Evolutionary conservation across 2,797 vertebrate species (phyloP), one percentile per base, ranked within the genome.

Genomic region (Coregonus sp.): DNA sequence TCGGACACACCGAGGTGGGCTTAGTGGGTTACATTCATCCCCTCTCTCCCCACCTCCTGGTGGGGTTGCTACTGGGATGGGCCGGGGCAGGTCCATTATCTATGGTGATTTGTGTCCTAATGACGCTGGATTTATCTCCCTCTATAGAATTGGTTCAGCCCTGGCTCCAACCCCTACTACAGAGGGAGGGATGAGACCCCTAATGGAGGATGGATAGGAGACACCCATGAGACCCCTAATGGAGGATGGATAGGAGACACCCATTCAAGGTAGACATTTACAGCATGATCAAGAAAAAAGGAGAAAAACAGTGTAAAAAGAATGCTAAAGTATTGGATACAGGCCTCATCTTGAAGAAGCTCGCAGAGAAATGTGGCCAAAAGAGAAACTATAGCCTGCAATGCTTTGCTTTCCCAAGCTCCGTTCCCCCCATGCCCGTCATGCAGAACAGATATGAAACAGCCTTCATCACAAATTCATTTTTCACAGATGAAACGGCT

Each of bases 81-180:
- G 78, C 83, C 74, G 79, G 56, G 82, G 77, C 75, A 76, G 81
- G 67, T 81, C 75, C 79, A 79, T 89, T 88, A 75, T 85, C 15
- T 78, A 56, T 73, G 80, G 81, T 87, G 82, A 90, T 91, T 89
- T 87, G 85, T 80, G 80, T 77, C 67, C 71, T 79, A 83, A 88
- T 82, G 85, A 88, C 78, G 76, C 72, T 78, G 79, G 79, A 88
- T 90, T 91, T 88, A 87, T 89, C 75, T 71, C 69, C 76, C 74
- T 79, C 56, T 80, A 84, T 80, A 84, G 81, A 87, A 20, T 80
- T 61, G 29, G 74, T 70, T 40, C 56, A 9, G 6, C 18, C 56
- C 4, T 6, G 15, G 56, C 56, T 59, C 5, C 56, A 9, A 6
- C 56, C 5, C 18, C 56, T 59, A n/a, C 56, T 5, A n/a, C 56